These are phyloP conservation scores for human (Homo sapiens) DNA, from an alignment of 2,113 vertebrate species.

Conservation along the genomic window DNA sequence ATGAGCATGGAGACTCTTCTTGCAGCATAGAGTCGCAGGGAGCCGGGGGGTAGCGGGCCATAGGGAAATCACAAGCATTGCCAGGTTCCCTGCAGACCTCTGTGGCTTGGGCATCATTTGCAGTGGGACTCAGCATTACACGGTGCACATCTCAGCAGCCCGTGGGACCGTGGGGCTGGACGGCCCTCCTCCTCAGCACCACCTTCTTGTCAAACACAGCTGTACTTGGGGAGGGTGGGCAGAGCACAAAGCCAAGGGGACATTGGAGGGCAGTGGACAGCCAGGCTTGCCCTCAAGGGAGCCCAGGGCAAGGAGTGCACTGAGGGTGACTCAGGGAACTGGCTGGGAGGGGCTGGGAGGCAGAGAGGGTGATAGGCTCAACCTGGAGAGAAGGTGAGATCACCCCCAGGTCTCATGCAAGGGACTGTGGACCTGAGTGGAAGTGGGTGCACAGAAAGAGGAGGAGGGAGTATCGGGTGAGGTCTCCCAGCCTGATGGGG, in stretches of 20 bases:
- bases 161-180: rapidly evolving
- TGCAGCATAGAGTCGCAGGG: neutral
- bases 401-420: rapidly evolving
- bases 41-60: rapidly evolving
- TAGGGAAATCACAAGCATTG: rapidly evolving
- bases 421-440: too few species aligned
- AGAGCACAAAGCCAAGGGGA: neutral
- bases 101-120: neutral
- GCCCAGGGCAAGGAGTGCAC: neutral
- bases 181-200: neutral
- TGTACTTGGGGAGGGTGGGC: neutral
- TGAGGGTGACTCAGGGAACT: neutral
- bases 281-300: neutral
- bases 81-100: neutral
- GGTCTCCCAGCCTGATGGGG: neutral
- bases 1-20: rapidly evolving
- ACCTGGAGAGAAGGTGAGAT: neutral
- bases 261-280: neutral
- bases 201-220: constrained; percentile 51
- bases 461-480: rapidly evolving
- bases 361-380: neutral
- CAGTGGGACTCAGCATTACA: rapidly evolving
- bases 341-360: rapidly evolving
- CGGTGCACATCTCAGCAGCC: rapidly evolving
- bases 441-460: too few species aligned